Base-by-base conservation (phyloP, 1,140 invertebrate genomes). In the Phocides pigmalion region DNA sequence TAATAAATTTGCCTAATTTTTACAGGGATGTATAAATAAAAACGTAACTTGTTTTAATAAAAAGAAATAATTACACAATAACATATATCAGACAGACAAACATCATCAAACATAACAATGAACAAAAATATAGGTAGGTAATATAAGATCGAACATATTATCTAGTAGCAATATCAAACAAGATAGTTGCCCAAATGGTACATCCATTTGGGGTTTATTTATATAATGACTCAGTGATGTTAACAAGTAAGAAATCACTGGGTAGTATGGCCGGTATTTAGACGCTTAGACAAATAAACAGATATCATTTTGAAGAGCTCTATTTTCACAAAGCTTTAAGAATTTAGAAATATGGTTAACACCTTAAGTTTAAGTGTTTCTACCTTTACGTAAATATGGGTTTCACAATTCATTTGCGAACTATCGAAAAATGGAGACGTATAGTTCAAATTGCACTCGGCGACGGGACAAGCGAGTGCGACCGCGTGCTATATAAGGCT, bases 91-190 rank as follows among this genome's bases (percentile, higher is more conserved):
- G 73, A 71, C 68, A 80, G 75, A 82, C 68, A 79, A 80, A 79
- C 76, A 74, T 75, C 76, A 74, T 75, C 84, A 90, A 90, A 90
- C 88, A 86, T 90, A 90, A 90, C 86, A 90, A 90, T 75, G 67
- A 88, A 88, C 79, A 83, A 82, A 83, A 78, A 76, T 74, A 74
- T 62, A 64, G 63, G 49, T 65, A 67, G 39, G 14, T 69, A 68
- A 65, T 66, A 70, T 66, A 77, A 74, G 68, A 72, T 70, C 67
- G 65, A 70, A 70, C 61, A 69, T 58, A 66, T 62, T 77, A 70
- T 70, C 66, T 58, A 49, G 39, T 84, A 86, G 75, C 75, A 84
- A 84, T 84, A 88, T 88, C 82, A 35, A 35, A 1, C 25, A 28
- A n/a, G 25, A 28, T 8, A 28, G n/a, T 28, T 28, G 9, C 9